Evolutionary conservation across 1,140 invertebrate genomes (phyloP).

Genomic region (Drosophila kohkoa): DNA sequence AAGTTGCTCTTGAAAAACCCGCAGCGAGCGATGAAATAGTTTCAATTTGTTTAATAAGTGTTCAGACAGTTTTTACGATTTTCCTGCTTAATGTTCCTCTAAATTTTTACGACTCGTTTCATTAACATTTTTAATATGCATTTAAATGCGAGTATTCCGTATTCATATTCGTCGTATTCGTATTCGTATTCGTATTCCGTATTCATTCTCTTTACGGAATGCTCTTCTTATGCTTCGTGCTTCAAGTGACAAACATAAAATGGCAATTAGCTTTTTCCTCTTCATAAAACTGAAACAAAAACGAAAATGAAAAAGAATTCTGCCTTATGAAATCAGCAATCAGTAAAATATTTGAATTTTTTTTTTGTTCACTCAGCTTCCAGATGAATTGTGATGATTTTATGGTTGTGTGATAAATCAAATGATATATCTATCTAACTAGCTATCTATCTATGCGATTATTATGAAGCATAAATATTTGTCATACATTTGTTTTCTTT

Average conservation of each 20-base stretch:
- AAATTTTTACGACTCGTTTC: constrained; percentile 79
- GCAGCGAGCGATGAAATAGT: constrained; percentile 38
- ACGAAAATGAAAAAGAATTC: constrained; percentile 13
- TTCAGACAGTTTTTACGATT: constrained; percentile 73
- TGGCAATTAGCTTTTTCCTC: constrained; percentile 66
- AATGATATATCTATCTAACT: constrained; percentile 39
- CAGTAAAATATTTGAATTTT: constrained; percentile 34
- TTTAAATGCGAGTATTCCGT: constrained; percentile 51
- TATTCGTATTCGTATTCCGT: constrained; percentile 16
- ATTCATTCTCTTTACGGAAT: constrained; percentile 6
- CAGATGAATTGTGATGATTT: constrained; percentile 41
- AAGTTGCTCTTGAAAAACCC: constrained; percentile 68
- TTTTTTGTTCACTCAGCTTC: constrained; percentile 21
- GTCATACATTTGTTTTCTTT: constrained; percentile 48
- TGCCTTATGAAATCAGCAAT: constrained; percentile 63
- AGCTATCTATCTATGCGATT: constrained; percentile 38
- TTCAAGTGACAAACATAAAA: constrained; percentile 73
- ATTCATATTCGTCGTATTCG: not conserved
- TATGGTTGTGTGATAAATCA: constrained; percentile 66
- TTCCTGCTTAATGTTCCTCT: constrained; percentile 72
- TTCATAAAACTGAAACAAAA: constrained; percentile 8
- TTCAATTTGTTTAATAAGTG: constrained; percentile 71
- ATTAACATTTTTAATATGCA: constrained; percentile 75
- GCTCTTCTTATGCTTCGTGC: constrained; percentile 54
- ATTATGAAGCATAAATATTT: constrained; percentile 70